Conservation (phyloP, 2,113 vertebrate genomes). For the Labrus mixtus region DNA sequence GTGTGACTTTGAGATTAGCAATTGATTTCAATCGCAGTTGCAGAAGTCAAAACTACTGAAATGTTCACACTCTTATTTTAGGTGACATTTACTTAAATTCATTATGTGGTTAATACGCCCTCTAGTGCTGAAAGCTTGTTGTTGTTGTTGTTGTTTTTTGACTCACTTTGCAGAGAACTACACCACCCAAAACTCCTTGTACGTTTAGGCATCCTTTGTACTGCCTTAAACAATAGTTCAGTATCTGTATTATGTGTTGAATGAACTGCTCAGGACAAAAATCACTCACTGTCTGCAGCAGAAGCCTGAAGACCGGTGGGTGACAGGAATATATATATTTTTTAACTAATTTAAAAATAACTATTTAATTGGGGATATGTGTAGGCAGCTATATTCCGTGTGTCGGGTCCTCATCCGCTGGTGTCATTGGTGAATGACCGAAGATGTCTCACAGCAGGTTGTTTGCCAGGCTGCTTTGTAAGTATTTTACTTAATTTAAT, state of each 20-base stretch:
- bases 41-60: no score
- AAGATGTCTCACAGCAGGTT: conserved; percentile 86
- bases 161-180: conserved; percentile 9
- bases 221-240: conserved; percentile 18
- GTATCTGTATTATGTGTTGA: not conserved
- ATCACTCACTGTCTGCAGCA: fast-evolving
- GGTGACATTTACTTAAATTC: not conserved
- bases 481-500: conserved; percentile 63
- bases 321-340: not conserved
- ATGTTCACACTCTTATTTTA: no score
- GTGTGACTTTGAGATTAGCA: no score
- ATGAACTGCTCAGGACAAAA: not conserved
- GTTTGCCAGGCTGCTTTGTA: conserved; percentile 84
- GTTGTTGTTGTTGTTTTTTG: not conserved
- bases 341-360: not conserved
- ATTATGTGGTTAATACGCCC: conserved; percentile 16
- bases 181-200: conserved; percentile 65
- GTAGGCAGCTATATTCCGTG: conserved; percentile 36
- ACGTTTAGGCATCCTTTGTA: not conserved
- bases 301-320: fast-evolving
- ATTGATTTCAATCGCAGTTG: no score
- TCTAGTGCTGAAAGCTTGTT: conserved; percentile 25
- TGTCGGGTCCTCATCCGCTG: conserved; percentile 64
- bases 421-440: conserved; percentile 89
- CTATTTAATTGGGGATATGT: conserved; percentile 28